Conservation (phyloP, 1,140 invertebrate species). For the Drosophila leontia region DNA sequence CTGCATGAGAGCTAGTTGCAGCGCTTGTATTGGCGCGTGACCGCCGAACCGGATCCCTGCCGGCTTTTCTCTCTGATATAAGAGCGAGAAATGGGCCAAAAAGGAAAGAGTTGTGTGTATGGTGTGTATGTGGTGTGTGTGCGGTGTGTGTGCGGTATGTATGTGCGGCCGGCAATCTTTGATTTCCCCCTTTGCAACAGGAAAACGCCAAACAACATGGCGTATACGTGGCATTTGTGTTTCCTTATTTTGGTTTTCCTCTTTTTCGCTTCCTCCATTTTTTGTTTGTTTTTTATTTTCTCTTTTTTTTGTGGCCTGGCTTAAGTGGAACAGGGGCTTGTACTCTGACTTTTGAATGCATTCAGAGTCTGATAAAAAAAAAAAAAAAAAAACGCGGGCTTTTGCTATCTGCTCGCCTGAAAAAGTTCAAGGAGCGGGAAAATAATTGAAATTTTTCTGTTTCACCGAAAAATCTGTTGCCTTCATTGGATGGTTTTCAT, state of each 20-base stretch:
- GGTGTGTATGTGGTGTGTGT: background rate
- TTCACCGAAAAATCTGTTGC: background rate
- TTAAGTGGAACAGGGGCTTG: conserved; percentile 9
- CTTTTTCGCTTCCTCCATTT: background rate
- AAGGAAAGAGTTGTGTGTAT: background rate
- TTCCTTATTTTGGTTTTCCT: conserved; percentile 6
- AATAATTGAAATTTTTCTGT: conserved; percentile 5
- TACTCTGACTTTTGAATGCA: conserved; percentile 11
- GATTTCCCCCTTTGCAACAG: conserved; percentile 39
- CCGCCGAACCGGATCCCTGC: conserved; percentile 31
- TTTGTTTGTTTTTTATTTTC: conserved; percentile 2
- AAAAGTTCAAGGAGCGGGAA: background rate
- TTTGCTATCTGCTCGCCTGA: background rate
- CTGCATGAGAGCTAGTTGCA: conserved; percentile 50
- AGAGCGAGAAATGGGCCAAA: conserved; percentile 12
- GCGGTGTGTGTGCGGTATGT: background rate
- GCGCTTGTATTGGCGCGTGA: conserved; percentile 59
- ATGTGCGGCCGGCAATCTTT: conserved; percentile 41
- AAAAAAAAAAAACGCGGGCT: background rate
- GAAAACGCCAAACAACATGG: conserved; percentile 10
- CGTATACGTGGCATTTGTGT: conserved; percentile 42
- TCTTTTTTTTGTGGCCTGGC: background rate
- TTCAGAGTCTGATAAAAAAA: background rate
- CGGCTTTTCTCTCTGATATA: conserved; percentile 28
- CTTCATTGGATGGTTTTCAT: background rate